phyloP scores from a whole-genome alignment of 2,888 invertebrate genomes.

The Mamestra brassicae region DNA sequence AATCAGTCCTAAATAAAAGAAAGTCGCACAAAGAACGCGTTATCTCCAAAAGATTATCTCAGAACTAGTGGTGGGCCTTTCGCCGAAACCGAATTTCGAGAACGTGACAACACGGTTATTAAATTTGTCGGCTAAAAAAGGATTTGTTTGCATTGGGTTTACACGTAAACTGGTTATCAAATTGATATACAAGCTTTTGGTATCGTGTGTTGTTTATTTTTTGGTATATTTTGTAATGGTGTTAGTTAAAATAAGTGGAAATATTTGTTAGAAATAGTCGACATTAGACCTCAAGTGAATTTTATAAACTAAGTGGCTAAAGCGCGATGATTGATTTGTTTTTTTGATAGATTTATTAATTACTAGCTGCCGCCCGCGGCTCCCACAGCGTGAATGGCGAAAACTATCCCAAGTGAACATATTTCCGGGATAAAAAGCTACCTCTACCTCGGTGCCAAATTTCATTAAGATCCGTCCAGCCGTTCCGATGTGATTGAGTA shows the following conservation, averaged over 20 bases:
- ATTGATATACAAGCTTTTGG: constrained; percentile 21
- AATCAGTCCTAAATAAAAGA: constrained; percentile 55
- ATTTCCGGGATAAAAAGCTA: no score
- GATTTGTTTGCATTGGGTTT: constrained; percentile 34
- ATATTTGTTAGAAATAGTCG: background rate
- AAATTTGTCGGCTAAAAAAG: constrained; percentile 38
- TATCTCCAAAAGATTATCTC: constrained; percentile 58
- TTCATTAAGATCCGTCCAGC: no score
- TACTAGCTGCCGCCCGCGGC: no score
- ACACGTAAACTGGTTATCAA: constrained; percentile 20
- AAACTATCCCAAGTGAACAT: no score
- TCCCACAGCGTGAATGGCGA: no score
- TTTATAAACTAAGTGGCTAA: no score
- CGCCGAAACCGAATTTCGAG: constrained; percentile 22
- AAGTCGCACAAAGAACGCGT: constrained; percentile 48
- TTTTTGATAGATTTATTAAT: no score
- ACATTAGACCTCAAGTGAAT: background rate
- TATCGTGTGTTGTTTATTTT: background rate
- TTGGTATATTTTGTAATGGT: background rate
- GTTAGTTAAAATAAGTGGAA: no score
- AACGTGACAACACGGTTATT: constrained; percentile 24
- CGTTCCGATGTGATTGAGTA: no score
- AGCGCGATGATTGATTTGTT: no score
- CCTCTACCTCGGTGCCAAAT: no score
- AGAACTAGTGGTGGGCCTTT: constrained; percentile 41